Evolutionary conservation across 2,113 vertebrate species (phyloP), one percentile per base, ranked within the genome.

Genomic region (Lichenostomus cassidix): DNA sequence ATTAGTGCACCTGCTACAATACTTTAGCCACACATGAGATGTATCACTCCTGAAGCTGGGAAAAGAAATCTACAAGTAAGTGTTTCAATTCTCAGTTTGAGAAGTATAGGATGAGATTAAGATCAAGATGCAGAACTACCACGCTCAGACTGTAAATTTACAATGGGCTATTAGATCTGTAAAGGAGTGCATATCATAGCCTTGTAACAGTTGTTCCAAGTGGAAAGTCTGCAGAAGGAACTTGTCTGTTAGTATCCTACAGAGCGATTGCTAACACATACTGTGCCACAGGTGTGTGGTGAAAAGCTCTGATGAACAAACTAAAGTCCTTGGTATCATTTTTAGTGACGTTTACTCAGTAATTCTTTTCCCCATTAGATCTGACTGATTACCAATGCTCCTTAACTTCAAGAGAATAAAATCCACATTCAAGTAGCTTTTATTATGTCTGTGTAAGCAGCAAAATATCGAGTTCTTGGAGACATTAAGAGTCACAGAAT

Each of bases 251-350:
- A 71, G 27, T 46, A 65, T 5, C 7, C 11, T 41, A 11, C 0
- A 42, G 5, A 27, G 8, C 5, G 29, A 23, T 33, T 70, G 42
- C 11, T 68, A 47, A 52, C 23, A 46, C 7, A 47, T 25, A 25
- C 4, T 35, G 11, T 29, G 42, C 10, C 27, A 71, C 0, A 0
- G 23, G 16, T 19, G 59, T 2, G 1, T 29, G 16, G 16, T 47
- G 9, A 88, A 82, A 79, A 83, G 53, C n/a, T 58, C 23, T 28
- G 44, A 75, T 3, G 47, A 46, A 35, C 2, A 1, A 76, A 60
- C 19, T 25, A 2, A 15, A 33, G 24, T 2, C 19, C 15, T 39
- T 12, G 18, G 49, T 41, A 74, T 42, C 4, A 60, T 39, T 76
- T 82, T 47, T 42, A 47, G 13, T 60, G 41, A 29, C 37, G 22